Conservation (phyloP, 2,113 vertebrate species). For the Pituophis catenifer region DNA sequence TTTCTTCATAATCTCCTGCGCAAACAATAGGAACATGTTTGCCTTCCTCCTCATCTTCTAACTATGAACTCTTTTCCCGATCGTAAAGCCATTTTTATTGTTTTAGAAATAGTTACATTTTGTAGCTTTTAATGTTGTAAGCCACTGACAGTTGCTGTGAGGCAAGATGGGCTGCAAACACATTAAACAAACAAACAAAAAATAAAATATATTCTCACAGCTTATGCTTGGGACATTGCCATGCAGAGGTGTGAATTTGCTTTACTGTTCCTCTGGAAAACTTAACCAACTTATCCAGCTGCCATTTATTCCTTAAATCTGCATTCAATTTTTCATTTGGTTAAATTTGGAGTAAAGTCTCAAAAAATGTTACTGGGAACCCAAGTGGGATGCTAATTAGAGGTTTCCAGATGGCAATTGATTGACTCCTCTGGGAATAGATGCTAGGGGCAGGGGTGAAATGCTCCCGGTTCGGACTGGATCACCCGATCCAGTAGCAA, state of each 20-base stretch:
- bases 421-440: background rate
- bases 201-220: background rate
- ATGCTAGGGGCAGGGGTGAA: background rate
- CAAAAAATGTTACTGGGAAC: background rate
- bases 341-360: background rate
- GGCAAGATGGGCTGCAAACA: too few species aligned
- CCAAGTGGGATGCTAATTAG: background rate
- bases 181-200: too few species aligned
- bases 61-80: too few species aligned
- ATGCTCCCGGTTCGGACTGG: too few species aligned
- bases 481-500: fast-evolving
- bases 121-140: too few species aligned
- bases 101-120: too few species aligned
- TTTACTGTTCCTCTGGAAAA: background rate
- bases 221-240: background rate
- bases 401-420: background rate
- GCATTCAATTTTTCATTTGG: background rate
- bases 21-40: background rate
- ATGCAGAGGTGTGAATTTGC: constrained; percentile 28
- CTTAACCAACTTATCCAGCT: background rate
- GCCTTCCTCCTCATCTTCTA: too few species aligned
- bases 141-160: too few species aligned
- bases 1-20: background rate
- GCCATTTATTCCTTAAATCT: background rate
- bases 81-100: too few species aligned